These are phyloP conservation scores for Temnothorax ravouxi DNA, from an alignment of 2,888 invertebrate genomes.

Conservation along the genomic window DNA sequence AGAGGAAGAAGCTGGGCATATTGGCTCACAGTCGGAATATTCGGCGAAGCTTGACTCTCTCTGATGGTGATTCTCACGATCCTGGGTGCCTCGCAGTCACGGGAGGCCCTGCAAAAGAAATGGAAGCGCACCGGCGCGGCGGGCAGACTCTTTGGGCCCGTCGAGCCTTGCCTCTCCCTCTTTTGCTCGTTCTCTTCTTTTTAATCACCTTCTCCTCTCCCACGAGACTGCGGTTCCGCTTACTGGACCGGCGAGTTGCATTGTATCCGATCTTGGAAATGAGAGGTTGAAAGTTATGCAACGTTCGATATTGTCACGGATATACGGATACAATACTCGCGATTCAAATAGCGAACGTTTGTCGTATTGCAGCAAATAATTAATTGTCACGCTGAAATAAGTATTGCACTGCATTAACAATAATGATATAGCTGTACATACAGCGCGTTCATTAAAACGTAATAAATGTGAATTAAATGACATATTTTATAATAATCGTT, in stretches of 20 bases:
- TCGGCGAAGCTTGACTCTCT: slow-evolving; percentile 42
- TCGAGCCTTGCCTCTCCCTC: background rate
- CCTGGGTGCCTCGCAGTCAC: slow-evolving; percentile 38
- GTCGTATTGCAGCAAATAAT: slow-evolving; percentile 3
- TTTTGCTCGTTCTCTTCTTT: slow-evolving; percentile 25
- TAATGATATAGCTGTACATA: background rate
- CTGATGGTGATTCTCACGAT: slow-evolving; percentile 53
- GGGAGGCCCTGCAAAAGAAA: slow-evolving; percentile 54
- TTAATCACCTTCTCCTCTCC: background rate
- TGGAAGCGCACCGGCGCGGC: slow-evolving; percentile 43
- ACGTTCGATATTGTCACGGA: background rate
- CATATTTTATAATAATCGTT: background rate
- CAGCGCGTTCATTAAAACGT: background rate
- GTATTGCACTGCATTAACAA: background rate
- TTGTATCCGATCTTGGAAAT: background rate
- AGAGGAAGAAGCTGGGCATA: slow-evolving; percentile 19
- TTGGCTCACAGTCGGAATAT: slow-evolving; percentile 14
- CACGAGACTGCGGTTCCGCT: slow-evolving; percentile 35
- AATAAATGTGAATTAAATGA: slow-evolving; percentile 29
- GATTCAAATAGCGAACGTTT: background rate
- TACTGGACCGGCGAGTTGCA: slow-evolving; percentile 4
- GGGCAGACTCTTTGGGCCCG: slow-evolving; percentile 32
- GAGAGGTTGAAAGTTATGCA: slow-evolving; percentile 13
- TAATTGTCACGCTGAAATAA: slow-evolving; percentile 1
- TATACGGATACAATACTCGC: too few relatives aligned